A percentile compares a stretch with the other conserved stretches of the same genome.
phyloP scores from a whole-genome alignment of 2,113 vertebrate genomes.

The Poecilia latipinna region DNA sequence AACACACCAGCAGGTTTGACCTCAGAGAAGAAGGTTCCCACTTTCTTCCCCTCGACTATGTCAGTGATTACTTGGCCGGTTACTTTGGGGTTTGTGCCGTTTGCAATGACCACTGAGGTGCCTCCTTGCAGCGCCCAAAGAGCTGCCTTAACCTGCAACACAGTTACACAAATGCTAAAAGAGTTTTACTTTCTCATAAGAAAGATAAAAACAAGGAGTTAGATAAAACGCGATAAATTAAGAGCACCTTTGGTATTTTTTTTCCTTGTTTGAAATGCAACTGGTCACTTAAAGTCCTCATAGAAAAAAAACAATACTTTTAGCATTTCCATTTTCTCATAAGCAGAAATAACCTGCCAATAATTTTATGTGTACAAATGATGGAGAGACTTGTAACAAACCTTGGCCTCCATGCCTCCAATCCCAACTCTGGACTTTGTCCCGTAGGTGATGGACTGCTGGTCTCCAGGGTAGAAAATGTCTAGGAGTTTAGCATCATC shows the following conservation, averaged over 20 bases:
- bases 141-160: conserved; percentile 91
- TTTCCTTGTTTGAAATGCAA: too few relatives aligned
- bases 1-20: conserved; percentile 95
- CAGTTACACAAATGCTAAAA: background rate
- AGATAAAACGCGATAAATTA: too few relatives aligned
- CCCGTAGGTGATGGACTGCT: conserved; percentile 96
- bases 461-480: conserved; percentile 97
- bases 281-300: too few relatives aligned
- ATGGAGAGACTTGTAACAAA: conserved; percentile 43
- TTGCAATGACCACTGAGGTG: conserved; percentile 96
- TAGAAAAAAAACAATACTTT: too few relatives aligned
- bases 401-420: conserved; percentile 99
- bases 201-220: background rate
- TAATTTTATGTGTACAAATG: background rate
- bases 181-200: background rate
- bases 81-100: conserved; percentile 94
- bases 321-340: too few relatives aligned
- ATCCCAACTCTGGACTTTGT: conserved; percentile 96
- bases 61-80: conserved; percentile 97
- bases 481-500: conserved; percentile 97
- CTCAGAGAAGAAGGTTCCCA: conserved; percentile 98
- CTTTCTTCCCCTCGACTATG: conserved; percentile 97
- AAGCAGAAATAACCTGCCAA: too few relatives aligned
- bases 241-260: too few relatives aligned
- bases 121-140: conserved; percentile 96